A percentile compares a stretch with the other conserved stretches of the same genome.
phyloP scores from a whole-genome alignment of 1,140 invertebrate species.

The Drosophila quadrilineata region DNA sequence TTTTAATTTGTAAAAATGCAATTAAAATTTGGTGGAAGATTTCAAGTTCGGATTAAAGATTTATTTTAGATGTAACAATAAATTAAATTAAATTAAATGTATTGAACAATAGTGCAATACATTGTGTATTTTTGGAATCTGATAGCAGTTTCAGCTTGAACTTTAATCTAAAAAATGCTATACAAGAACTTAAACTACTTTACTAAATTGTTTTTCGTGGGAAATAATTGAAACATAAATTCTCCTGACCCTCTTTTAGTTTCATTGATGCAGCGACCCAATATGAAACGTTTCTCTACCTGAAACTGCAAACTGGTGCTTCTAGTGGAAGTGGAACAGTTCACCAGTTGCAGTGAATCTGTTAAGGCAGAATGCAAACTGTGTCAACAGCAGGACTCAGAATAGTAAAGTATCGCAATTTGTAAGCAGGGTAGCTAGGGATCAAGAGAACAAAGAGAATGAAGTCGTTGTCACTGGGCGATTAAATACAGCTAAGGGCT shows the following conservation, averaged over 20 bases:
- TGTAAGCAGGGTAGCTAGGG: conserved; percentile 7
- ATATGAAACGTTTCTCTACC: conserved; percentile 17
- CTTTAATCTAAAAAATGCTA: no score
- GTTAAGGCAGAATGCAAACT: conserved; percentile 35
- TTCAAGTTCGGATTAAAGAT: no score
- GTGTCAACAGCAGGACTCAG: conserved; percentile 34
- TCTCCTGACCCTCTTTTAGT: conserved; percentile 26
- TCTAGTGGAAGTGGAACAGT: conserved; percentile 1
- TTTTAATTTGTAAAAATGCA: no score
- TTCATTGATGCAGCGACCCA: background rate
- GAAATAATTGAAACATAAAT: conserved; percentile 41
- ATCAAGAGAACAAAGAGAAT: background rate
- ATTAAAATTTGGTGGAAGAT: no score
- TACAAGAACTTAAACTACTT: conserved; percentile 16
- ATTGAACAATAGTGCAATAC: no score
- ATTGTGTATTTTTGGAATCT: no score
- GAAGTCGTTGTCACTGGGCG: background rate
- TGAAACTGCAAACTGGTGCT: background rate
- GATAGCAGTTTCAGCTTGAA: no score
- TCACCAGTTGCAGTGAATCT: conserved; percentile 29
- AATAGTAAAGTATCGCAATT: conserved; percentile 25
- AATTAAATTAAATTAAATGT: no score
- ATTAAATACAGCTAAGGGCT: conserved; percentile 21
- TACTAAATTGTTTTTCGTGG: conserved; percentile 31
- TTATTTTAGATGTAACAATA: no score